Base-by-base conservation (phyloP, 2,888 invertebrate genomes). In the Synergus laeviventris region DNA sequence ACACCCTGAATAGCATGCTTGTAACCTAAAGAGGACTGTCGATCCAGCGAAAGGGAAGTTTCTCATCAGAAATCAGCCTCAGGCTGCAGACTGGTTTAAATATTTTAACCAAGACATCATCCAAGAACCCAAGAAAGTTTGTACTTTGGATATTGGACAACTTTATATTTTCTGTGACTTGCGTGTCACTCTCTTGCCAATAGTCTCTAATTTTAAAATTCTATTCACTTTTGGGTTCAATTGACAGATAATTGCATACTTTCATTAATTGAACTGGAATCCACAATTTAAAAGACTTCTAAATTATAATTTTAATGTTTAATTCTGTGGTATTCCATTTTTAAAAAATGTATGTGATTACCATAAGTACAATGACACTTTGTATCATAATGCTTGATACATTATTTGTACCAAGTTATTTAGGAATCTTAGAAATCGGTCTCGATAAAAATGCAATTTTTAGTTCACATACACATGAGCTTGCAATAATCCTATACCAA, bases 31-130 rank as follows among this genome's bases (percentile, higher is more conserved):
- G 81, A 81, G 76, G 81, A 80, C 79, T 81, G 81, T 81, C 82
- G 81, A 81, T 81, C 70, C 76, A 79, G 76, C 74, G 82, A 78
- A 79, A 82, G 82, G 81, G 81, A 81, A 83, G 82, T 85, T 86
- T 87, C 85, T 87, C 87, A 87, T 87, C 86, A 87, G 84, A 81
- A 83, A 86, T 86, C 84, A 84, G 86, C 86, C 87, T 61, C 78
- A 76, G 87, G 87, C 87, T 84, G 78, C 82, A 84, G 83, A 83
- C 84, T 82, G 82, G 84, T 83, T 86, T 87, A 86, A 88, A 87
- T 87, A 87, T 88, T 87, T 87, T 85, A 84, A 83, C 78, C 80
- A 83, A 79, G 74, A 82, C 82, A 84, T 81, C 82, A 82, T 83
- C 85, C 73, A 73, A 59, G 77, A 76, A 39, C 38, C 62, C 36